Conservation (phyloP, 2,113 vertebrate species). For the Ceyx melanurus region DNA sequence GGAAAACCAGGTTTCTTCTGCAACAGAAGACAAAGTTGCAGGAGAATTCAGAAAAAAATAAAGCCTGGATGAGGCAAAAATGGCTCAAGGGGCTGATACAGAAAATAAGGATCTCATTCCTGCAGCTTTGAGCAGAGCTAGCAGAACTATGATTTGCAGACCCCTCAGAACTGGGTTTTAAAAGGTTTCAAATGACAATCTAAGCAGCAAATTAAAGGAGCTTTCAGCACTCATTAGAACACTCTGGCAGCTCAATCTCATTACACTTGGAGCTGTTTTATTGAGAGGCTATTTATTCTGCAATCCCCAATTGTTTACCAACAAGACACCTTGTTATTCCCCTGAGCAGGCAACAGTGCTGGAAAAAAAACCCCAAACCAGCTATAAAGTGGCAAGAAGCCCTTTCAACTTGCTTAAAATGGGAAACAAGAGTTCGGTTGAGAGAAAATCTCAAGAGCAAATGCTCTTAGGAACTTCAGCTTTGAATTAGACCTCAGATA, state of each 20-base stretch:
- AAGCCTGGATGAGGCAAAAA: not conserved
- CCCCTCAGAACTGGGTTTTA: not conserved
- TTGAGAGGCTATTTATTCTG: slow-evolving; percentile 23
- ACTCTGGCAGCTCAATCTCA: not conserved
- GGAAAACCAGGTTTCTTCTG: not conserved
- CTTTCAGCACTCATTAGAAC: not conserved
- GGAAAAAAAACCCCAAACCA: not conserved
- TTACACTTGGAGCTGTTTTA: not conserved
- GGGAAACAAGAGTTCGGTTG: slow-evolving; percentile 34
- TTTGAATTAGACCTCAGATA: slow-evolving; percentile 50
- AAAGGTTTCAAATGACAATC: slow-evolving; percentile 16
- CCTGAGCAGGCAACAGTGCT: slow-evolving; percentile 27
- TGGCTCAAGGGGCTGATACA: not conserved
- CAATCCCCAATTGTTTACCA: slow-evolving; percentile 11
- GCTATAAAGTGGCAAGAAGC: not conserved
- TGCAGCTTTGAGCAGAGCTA: not conserved
- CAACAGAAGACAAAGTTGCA: not conserved
- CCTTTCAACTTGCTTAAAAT: slow-evolving; percentile 34
- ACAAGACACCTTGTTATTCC: slow-evolving; percentile 28
- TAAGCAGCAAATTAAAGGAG: not conserved
- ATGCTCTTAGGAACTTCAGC: slow-evolving; percentile 53
- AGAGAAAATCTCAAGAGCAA: slow-evolving; percentile 31
- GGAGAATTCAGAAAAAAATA: not conserved
- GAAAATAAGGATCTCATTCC: not conserved
- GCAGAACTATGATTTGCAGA: not conserved